Percentiles rank a stretch among this genome's conserved stretches.
Conservation (phyloP, 2,797 vertebrate genomes). For the Anabas testudineus region DNA sequence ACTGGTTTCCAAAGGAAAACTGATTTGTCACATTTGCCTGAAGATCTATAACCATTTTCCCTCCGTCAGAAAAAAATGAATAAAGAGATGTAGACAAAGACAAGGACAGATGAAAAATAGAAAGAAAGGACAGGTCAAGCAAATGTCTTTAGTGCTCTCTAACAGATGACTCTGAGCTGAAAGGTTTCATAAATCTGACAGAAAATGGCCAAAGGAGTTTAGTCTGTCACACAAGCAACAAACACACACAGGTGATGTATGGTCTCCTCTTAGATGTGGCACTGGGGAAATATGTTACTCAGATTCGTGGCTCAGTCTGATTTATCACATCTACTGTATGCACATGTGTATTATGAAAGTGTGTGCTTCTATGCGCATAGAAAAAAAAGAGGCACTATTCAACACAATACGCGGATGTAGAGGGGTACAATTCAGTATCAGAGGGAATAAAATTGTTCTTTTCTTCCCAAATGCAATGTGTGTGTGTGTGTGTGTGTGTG, state of each 20-base stretch:
- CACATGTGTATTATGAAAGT: not conserved
- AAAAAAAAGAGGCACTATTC: not conserved
- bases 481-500: not conserved
- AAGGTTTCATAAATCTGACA: constrained; percentile 52
- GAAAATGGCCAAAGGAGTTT: constrained; percentile 19
- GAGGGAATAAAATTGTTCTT: not conserved
- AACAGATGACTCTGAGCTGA: constrained; percentile 37
- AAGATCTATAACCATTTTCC: not conserved
- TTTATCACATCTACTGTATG: constrained; percentile 25
- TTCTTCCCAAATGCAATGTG: not conserved
- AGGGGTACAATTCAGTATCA: not conserved
- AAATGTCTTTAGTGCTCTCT: constrained; percentile 24
- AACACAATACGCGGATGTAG: not conserved
- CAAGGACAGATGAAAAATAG: not conserved
- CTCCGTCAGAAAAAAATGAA: constrained; percentile 16
- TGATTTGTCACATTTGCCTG: constrained; percentile 84
- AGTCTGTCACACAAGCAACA: not conserved
- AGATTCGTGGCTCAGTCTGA: constrained; percentile 31
- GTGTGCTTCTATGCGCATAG: not conserved
- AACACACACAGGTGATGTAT: constrained; percentile 42
- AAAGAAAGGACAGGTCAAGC: not conserved
- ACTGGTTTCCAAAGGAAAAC: constrained; percentile 67
- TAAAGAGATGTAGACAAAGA: constrained; percentile 76
- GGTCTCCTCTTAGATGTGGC: constrained; percentile 36
- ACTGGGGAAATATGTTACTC: constrained; percentile 41